Evolutionary conservation across 2,888 invertebrate species (phyloP).

Genomic region (Globia sparganii): DNA sequence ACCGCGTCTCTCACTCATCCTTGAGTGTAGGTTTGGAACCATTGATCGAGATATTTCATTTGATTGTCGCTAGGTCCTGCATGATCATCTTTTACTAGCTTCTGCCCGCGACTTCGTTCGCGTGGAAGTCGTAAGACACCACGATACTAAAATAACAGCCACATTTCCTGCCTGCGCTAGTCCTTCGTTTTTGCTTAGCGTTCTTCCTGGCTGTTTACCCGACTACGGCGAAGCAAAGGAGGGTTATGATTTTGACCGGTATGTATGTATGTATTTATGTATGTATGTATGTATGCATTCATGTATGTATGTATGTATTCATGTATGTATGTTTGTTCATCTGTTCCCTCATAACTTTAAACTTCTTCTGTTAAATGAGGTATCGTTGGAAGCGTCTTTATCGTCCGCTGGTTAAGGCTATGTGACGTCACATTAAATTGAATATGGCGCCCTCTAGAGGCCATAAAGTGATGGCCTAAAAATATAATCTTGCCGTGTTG

Average conservation of each 20-base stretch:
- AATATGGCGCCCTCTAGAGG: neutral
- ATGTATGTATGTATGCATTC: neutral
- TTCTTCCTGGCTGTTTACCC: neutral
- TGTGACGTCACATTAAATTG: neutral
- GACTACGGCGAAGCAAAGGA: no score
- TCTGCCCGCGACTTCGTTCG: neutral
- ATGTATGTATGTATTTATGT: neutral
- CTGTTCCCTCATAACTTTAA: neutral
- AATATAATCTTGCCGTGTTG: no score
- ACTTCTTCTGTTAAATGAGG: neutral
- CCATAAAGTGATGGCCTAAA: no score
- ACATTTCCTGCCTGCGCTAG: neutral
- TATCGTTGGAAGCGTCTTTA: neutral
- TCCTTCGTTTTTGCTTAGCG: neutral
- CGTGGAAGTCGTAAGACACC: neutral
- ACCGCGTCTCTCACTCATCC: conserved; percentile 39
- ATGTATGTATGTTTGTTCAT: neutral
- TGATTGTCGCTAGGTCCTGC: neutral
- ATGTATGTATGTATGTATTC: neutral
- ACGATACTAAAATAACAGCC: neutral
- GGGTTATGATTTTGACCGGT: neutral
- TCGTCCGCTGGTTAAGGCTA: neutral
- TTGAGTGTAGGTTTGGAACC: conserved; percentile 25
- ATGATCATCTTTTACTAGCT: neutral
- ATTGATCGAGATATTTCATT: conserved; percentile 13